A percentile compares a stretch with the other conserved stretches of the same genome.
These are phyloP conservation scores for Drosophila prolongata DNA, from an alignment of 2,888 invertebrate species.

Conservation along the genomic window DNA sequence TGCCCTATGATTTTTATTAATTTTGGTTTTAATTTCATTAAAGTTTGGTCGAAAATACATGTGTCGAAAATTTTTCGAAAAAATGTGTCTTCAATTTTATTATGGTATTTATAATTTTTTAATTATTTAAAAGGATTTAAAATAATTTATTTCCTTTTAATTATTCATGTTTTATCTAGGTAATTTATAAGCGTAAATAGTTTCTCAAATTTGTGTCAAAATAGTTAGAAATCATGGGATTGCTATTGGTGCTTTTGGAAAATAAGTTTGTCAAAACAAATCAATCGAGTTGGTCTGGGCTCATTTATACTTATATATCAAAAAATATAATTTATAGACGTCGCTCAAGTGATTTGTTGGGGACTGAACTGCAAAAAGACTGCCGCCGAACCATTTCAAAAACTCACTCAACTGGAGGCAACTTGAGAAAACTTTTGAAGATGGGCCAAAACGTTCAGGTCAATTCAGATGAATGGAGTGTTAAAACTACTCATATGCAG, in stretches of 20 bases:
- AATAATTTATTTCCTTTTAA: constrained; percentile 5
- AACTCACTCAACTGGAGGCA: constrained; percentile 62
- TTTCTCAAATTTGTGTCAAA: constrained; percentile 64
- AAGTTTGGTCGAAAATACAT: constrained; percentile 71
- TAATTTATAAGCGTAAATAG: constrained; percentile 68
- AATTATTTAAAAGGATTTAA: constrained; percentile 25
- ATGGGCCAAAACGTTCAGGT: constrained; percentile 9
- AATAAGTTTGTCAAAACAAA: constrained; percentile 60
- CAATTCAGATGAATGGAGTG: constrained; percentile 6
- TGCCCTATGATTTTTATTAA: constrained; percentile 15
- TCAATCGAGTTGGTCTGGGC: constrained; percentile 81
- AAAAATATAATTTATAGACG: constrained; percentile 77
- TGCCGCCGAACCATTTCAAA: constrained; percentile 42
- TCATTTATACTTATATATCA: constrained; percentile 74
- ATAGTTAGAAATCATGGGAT: constrained; percentile 26
- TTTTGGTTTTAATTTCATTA: constrained; percentile 43
- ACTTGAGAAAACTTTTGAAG: constrained; percentile 62
- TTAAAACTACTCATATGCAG: constrained; percentile 55
- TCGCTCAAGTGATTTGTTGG: constrained; percentile 76
- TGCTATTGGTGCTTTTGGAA: constrained; percentile 22
- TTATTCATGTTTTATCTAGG: constrained; percentile 9
- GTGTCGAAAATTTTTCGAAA: constrained; percentile 63
- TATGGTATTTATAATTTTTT: constrained; percentile 24
- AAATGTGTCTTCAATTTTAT: constrained; percentile 32
- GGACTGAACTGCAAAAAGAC: constrained; percentile 5